Conservation (phyloP, 2,113 vertebrate species). For the Zapus hudsonius region DNA sequence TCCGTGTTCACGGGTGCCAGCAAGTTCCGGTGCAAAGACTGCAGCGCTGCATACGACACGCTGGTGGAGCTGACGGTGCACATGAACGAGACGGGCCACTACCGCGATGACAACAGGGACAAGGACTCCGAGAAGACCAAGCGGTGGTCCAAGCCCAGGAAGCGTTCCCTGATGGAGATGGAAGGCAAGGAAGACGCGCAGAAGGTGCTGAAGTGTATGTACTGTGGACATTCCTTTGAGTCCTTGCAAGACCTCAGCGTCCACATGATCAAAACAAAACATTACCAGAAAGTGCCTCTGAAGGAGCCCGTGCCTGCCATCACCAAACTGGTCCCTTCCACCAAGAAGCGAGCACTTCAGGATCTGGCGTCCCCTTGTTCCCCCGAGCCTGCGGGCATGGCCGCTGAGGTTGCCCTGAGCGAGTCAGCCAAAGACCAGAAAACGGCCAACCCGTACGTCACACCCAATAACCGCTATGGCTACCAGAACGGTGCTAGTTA, state of each 20-base stretch:
- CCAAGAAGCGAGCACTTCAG: constrained; percentile 96
- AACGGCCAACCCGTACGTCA: constrained; percentile 96
- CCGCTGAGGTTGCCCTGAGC: constrained; percentile 86
- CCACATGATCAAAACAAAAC: constrained; percentile 99
- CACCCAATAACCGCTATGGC: constrained; percentile 98
- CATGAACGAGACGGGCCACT: constrained; percentile 99
- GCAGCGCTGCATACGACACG: constrained; percentile 97
- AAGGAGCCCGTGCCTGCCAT: constrained; percentile 99
- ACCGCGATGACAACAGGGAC: constrained; percentile 98
- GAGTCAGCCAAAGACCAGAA: constrained; percentile 96
- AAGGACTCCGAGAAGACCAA: constrained; percentile 94
- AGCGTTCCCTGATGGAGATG: constrained; percentile 99
- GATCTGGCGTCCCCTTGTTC: constrained; percentile 95
- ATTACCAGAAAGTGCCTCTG: constrained; percentile 99
- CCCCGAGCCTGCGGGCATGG: constrained; percentile 91
- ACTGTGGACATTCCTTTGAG: constrained; percentile 98
- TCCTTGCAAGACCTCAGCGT: constrained; percentile 99
- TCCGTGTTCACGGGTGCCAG: constrained; percentile 98
- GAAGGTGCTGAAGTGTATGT: constrained; percentile 99
- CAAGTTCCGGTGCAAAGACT: constrained; percentile 99
- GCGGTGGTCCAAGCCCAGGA: constrained; percentile 98
- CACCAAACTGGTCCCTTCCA: constrained; percentile 95
- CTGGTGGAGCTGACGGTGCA: constrained; percentile 97
- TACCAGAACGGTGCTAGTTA: constrained; percentile 99
- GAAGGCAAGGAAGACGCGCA: constrained; percentile 99